A percentile compares a stretch with the other conserved stretches of the same genome.
These are phyloP conservation scores for Carassius gibelio DNA, from an alignment of 2,113 vertebrate genomes.

Conservation along the genomic window DNA sequence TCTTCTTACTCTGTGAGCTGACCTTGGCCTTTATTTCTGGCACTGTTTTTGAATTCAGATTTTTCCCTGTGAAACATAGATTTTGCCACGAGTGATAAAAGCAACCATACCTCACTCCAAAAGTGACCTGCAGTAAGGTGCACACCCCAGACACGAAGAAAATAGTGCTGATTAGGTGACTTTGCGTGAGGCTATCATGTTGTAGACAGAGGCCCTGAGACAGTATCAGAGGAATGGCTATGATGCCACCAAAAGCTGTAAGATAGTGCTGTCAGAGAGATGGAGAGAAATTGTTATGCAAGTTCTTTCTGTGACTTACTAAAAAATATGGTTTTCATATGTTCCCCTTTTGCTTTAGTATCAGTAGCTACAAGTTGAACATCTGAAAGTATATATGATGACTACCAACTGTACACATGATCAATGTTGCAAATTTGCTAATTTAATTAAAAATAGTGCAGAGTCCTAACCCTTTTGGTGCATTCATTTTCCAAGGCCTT, in stretches of 20 bases:
- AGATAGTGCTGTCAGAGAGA: slow-evolving; percentile 84
- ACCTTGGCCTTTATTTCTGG: not conserved
- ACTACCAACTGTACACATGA: no score
- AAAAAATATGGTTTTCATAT: not conserved
- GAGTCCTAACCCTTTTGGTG: no score
- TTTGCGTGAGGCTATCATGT: slow-evolving; percentile 90
- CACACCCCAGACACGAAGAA: slow-evolving; percentile 95
- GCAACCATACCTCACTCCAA: slow-evolving; percentile 87
- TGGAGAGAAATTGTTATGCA: not conserved
- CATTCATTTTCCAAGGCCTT: no score
- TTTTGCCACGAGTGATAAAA: not conserved
- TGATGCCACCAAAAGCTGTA: slow-evolving; percentile 90
- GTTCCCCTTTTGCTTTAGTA: not conserved
- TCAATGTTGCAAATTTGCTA: no score
- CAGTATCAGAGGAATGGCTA: slow-evolving; percentile 90
- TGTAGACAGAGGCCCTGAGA: slow-evolving; percentile 89
- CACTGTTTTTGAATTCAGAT: not conserved
- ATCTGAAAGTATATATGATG: no score
- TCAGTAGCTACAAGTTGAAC: no score
- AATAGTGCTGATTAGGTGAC: slow-evolving; percentile 94
- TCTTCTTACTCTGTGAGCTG: not conserved
- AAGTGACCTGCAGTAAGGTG: slow-evolving; percentile 89
- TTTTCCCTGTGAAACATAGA: not conserved
- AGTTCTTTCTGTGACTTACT: not conserved
- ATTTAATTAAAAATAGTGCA: no score